Conservation (phyloP, 1,140 invertebrate genomes). For the Marisa cornuarietis region DNA sequence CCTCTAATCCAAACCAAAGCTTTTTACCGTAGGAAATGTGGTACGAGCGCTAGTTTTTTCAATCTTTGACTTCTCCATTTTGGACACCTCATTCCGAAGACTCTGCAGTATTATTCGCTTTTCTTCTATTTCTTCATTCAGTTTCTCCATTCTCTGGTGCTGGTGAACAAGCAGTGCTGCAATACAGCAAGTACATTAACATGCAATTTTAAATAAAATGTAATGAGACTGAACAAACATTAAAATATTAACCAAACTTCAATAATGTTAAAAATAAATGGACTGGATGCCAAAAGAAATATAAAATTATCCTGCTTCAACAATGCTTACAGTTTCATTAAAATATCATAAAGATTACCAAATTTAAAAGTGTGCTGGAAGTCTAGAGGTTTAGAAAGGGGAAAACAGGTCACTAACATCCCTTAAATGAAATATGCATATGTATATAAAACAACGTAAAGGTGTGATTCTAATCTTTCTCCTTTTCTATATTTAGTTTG, state of each 20-base stretch:
- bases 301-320: too few relatives aligned
- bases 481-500: background rate
- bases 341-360: too few relatives aligned
- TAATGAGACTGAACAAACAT: background rate
- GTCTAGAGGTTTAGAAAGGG: too few relatives aligned
- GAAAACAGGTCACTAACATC: too few relatives aligned
- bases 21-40: conserved; percentile 39
- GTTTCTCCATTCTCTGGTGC: conserved; percentile 38
- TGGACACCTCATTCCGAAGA: conserved; percentile 39
- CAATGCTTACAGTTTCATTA: too few relatives aligned
- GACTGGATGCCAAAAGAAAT: too few relatives aligned
- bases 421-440: too few relatives aligned
- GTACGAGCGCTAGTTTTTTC: conserved; percentile 35
- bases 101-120: conserved; percentile 35
- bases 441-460: too few relatives aligned
- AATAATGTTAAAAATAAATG: background rate
- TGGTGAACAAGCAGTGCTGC: conserved; percentile 48
- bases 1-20: background rate
- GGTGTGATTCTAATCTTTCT: background rate
- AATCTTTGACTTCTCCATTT: conserved; percentile 50
- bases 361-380: too few relatives aligned
- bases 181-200: conserved; percentile 10
- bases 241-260: background rate
- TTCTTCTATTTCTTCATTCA: conserved; percentile 38
- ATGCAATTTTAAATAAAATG: background rate